Evolutionary conservation across 2,888 invertebrate species (phyloP).

Genomic region (Ophion slaviceki): DNA sequence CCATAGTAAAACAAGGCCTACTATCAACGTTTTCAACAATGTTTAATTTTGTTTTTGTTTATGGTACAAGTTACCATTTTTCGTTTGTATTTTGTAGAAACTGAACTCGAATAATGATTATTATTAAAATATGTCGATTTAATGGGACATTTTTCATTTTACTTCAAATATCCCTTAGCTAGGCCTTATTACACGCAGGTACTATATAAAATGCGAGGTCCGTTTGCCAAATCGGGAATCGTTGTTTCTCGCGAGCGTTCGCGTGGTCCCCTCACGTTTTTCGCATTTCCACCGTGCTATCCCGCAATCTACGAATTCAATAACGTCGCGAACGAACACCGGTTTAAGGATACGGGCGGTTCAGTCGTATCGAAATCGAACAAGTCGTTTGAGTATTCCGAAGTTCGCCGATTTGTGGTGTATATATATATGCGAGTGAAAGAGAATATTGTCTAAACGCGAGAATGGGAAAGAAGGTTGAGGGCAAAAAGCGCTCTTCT

Average conservation of each 20-base stretch:
- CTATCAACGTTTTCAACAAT: too few relatives aligned
- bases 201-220: conserved; percentile 12
- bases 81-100: too few relatives aligned
- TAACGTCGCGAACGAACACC: conserved; percentile 53
- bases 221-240: conserved; percentile 58
- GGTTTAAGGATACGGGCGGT: conserved; percentile 25
- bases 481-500: conserved; percentile 28
- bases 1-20: too few relatives aligned
- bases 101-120: too few relatives aligned
- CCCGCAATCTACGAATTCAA: conserved; percentile 62
- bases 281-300: conserved; percentile 45
- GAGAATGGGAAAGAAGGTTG: conserved; percentile 32
- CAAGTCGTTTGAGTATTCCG: conserved; percentile 70
- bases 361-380: conserved; percentile 73
- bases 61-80: too few relatives aligned
- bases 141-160: too few relatives aligned
- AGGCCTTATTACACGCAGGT: too few relatives aligned
- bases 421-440: conserved; percentile 12
- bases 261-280: conserved; percentile 46
- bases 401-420: conserved; percentile 64
- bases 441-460: conserved; percentile 26
- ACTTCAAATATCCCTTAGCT: too few relatives aligned
- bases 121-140: too few relatives aligned
- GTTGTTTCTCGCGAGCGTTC: conserved; percentile 14
- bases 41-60: too few relatives aligned